A percentile compares a stretch with the other conserved stretches of the same genome.
Evolutionary conservation across 2,113 vertebrate species (phyloP).

Genomic region (Xenopus borealis): DNA sequence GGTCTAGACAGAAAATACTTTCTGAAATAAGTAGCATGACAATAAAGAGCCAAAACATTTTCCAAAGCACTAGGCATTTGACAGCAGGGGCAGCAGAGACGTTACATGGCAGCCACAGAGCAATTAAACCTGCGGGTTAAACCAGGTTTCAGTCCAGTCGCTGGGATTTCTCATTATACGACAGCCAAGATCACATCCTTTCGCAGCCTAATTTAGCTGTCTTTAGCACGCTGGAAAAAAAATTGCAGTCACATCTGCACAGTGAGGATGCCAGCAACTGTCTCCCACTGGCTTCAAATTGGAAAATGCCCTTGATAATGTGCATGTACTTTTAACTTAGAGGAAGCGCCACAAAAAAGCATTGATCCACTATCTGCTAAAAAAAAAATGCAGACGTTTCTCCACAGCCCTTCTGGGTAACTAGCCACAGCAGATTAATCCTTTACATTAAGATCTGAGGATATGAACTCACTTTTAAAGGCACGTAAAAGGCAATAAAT

Average conservation of each 20-base stretch:
- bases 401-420: neutral
- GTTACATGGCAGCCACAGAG: slow-evolving; percentile 11
- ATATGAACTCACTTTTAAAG: neutral
- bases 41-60: slow-evolving; percentile 9
- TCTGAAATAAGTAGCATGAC: slow-evolving; percentile 9
- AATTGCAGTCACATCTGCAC: slow-evolving; percentile 38
- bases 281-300: slow-evolving; percentile 30
- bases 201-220: slow-evolving; percentile 44
- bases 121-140: slow-evolving; percentile 42
- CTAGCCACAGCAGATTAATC: slow-evolving; percentile 1
- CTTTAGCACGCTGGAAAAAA: slow-evolving; percentile 18
- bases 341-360: neutral
- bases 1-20: neutral
- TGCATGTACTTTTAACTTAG: neutral
- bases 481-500: too few species aligned
- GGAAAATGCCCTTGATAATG: slow-evolving; percentile 42
- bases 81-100: slow-evolving; percentile 22
- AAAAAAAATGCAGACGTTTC: neutral
- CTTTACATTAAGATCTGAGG: neutral
- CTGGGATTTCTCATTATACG: slow-evolving; percentile 41
- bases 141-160: slow-evolving; percentile 38
- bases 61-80: slow-evolving; percentile 16
- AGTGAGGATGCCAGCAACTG: slow-evolving; percentile 32
- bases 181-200: slow-evolving; percentile 39
- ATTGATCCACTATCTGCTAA: slow-evolving; percentile 5